A percentile compares a stretch with the other conserved stretches of the same genome.
Conservation (phyloP, 2,888 invertebrate species). For the Drosophila testacea region DNA sequence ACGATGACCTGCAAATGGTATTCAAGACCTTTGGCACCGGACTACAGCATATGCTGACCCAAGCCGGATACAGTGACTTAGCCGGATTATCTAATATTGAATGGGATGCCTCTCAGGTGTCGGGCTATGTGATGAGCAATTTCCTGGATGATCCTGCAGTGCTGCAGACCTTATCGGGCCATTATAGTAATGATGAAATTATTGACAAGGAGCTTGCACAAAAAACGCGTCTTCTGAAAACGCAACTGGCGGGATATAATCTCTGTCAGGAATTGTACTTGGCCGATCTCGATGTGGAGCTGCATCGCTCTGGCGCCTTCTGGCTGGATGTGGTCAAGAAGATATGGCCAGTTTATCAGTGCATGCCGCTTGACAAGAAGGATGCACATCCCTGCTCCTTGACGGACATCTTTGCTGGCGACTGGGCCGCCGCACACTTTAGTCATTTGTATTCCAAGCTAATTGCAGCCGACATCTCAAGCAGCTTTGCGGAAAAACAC, state of each 20-base stretch:
- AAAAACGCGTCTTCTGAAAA: constrained; percentile 88
- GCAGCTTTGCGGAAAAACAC: constrained; percentile 89
- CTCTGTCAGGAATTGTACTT: constrained; percentile 93
- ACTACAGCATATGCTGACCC: constrained; percentile 94
- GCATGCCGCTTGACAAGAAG: constrained; percentile 90
- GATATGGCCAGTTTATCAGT: constrained; percentile 93
- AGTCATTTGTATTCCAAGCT: constrained; percentile 94
- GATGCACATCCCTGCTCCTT: constrained; percentile 95
- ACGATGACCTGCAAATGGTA: constrained; percentile 90
- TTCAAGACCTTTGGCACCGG: constrained; percentile 95
- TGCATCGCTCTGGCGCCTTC: constrained; percentile 91
- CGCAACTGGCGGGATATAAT: constrained; percentile 92
- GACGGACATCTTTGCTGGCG: constrained; percentile 92
- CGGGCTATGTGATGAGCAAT: constrained; percentile 92
- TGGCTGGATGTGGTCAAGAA: constrained; percentile 93
- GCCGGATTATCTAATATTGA: constrained; percentile 95
- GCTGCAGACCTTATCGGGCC: constrained; percentile 89
- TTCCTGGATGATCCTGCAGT: constrained; percentile 90
- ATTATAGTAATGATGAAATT: constrained; percentile 90
- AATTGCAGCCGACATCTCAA: constrained; percentile 95
- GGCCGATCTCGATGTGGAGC: constrained; percentile 92
- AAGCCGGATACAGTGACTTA: constrained; percentile 92
- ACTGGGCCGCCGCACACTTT: constrained; percentile 95
- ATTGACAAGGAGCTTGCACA: constrained; percentile 89
- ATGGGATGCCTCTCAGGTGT: constrained; percentile 96